These are phyloP conservation scores for Poeciliopsis turrubarensis DNA, from an alignment of 2,113 vertebrate genomes.

Conservation along the genomic window DNA sequence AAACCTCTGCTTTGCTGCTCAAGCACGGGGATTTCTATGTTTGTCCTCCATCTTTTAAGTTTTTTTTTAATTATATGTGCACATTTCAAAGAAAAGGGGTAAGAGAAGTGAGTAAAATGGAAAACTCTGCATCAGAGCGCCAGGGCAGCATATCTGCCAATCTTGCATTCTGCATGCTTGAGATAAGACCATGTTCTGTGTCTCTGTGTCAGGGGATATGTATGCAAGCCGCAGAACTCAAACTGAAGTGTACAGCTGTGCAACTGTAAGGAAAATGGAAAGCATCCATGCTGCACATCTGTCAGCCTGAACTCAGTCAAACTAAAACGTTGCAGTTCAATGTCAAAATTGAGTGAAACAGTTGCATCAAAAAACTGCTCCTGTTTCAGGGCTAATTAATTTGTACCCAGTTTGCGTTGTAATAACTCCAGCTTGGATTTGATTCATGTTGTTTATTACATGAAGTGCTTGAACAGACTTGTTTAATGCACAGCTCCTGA, in stretches of 20 bases:
- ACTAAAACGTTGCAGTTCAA: background rate
- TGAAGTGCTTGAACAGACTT: background rate
- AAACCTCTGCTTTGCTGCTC: background rate
- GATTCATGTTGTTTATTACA: background rate
- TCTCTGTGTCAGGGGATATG: background rate
- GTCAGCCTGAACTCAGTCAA: constrained; percentile 37
- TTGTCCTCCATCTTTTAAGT: background rate
- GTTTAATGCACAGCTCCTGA: background rate
- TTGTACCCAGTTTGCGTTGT: background rate
- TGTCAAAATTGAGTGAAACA: constrained; percentile 14
- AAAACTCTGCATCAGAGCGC: constrained; percentile 17
- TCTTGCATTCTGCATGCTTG: constrained; percentile 37
- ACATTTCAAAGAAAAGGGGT: background rate
- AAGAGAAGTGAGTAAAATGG: background rate
- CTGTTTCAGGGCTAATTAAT: constrained; percentile 2
- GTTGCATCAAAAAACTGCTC: background rate
- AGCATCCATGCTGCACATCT: constrained; percentile 53
- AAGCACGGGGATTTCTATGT: background rate
- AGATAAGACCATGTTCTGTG: constrained; percentile 55
- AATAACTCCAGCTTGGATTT: background rate
- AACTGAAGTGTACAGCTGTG: constrained; percentile 36
- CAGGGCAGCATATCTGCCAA: constrained; percentile 36
- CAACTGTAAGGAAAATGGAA: constrained; percentile 12
- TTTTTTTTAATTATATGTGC: background rate
- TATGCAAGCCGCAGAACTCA: constrained; percentile 6